A percentile compares a stretch with the other conserved stretches of the same genome.
phyloP scores from a whole-genome alignment of 2,888 invertebrate genomes.

The Opisthograptis luteolata region DNA sequence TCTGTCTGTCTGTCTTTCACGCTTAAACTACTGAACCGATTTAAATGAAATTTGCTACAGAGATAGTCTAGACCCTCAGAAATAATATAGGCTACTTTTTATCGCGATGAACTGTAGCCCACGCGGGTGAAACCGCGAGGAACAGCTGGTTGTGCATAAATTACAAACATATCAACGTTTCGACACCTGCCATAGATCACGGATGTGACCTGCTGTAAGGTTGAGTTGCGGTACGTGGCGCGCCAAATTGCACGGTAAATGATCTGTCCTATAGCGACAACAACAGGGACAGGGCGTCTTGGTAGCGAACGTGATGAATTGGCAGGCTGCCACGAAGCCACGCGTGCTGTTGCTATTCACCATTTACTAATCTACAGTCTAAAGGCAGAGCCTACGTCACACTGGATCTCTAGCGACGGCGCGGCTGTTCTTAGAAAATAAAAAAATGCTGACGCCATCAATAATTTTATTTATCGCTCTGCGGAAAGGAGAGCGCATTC shows the following conservation, averaged over 20 bases:
- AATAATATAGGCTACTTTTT: too few species aligned
- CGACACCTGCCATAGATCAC: conserved; percentile 22
- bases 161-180: not conserved
- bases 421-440: conserved; percentile 45
- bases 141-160: too few species aligned
- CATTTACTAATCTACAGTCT: conserved; percentile 13
- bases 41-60: too few species aligned
- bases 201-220: conserved; percentile 50
- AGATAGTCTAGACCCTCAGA: too few species aligned
- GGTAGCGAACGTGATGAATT: conserved; percentile 39
- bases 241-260: conserved; percentile 49
- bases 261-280: conserved; percentile 52
- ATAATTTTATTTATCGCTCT: conserved; percentile 3
- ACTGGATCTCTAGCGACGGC: conserved; percentile 29
- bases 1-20: too few species aligned
- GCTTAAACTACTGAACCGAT: too few species aligned
- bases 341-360: conserved; percentile 42
- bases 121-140: too few species aligned
- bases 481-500: not conserved
- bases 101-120: too few species aligned
- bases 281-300: conserved; percentile 63
- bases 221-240: conserved; percentile 41
- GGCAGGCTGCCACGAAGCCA: conserved; percentile 61
- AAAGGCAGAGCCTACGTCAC: conserved; percentile 27
- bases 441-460: conserved; percentile 51